These are phyloP conservation scores for Dasyprocta punctata DNA, from an alignment of 2,113 vertebrate genomes.

Conservation along the genomic window DNA sequence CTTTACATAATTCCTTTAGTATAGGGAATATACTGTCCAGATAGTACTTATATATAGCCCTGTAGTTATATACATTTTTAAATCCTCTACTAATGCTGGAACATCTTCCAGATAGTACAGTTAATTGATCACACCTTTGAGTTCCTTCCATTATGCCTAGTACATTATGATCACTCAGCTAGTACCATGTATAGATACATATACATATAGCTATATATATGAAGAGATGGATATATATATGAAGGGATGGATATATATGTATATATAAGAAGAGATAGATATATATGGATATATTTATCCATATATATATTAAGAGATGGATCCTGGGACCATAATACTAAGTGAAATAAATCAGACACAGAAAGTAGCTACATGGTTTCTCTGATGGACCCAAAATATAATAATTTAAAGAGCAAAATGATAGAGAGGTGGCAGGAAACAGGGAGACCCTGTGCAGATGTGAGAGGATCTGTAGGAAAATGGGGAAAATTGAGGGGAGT, in stretches of 20 bases:
- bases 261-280: too few relatives aligned
- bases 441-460: neutral
- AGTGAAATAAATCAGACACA: neutral
- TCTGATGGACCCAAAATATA: neutral
- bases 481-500: neutral
- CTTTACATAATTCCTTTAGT: neutral
- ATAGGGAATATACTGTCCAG: neutral
- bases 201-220: neutral
- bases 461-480: neutral
- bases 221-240: too few relatives aligned
- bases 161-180: neutral
- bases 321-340: neutral
- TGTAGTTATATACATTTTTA: neutral
- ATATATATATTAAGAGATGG: neutral
- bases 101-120: neutral
- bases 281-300: neutral
- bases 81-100: neutral
- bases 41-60: neutral
- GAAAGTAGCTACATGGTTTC: neutral
- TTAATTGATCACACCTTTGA: neutral
- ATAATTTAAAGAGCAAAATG: neutral
- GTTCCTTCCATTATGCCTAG: neutral
- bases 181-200: neutral
- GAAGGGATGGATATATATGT: too few relatives aligned
- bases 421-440: neutral